phyloP scores from a whole-genome alignment of 1,140 invertebrate species.

The Drosophila ficusphila region DNA sequence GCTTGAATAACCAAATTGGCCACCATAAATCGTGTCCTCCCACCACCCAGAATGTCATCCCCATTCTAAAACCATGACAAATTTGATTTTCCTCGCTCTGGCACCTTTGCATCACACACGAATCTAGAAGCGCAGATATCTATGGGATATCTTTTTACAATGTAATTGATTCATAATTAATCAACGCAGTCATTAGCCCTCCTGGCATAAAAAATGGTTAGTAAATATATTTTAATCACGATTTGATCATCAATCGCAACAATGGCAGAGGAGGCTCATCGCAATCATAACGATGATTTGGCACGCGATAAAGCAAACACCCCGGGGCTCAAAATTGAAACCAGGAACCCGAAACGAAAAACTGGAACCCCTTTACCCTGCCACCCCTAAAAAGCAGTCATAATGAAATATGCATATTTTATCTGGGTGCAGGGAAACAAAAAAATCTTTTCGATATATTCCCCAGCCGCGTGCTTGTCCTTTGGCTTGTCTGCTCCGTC shows the following conservation, averaged over 20 bases:
- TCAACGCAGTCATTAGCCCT: constrained; percentile 72
- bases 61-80: constrained; percentile 45
- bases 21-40: constrained; percentile 17
- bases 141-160: constrained; percentile 53
- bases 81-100: constrained; percentile 49
- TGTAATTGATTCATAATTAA: constrained; percentile 83
- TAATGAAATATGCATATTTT: constrained; percentile 73
- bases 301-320: constrained; percentile 80
- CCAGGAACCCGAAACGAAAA: constrained; percentile 24
- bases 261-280: constrained; percentile 14
- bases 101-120: constrained; percentile 28
- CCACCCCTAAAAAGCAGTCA: constrained; percentile 51
- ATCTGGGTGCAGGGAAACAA: constrained; percentile 12
- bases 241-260: constrained; percentile 77
- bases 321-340: constrained; percentile 23
- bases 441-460: constrained; percentile 28
- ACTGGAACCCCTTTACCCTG: constrained; percentile 22
- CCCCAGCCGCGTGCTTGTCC: constrained; percentile 27
- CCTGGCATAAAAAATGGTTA: constrained; percentile 35
- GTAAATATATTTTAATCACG: constrained; percentile 80
- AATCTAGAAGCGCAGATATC: constrained; percentile 5
- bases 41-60: background rate
- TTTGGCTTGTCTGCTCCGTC: constrained; percentile 40
- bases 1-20: constrained; percentile 15
- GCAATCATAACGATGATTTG: constrained; percentile 82